Percentiles rank a stretch among this genome's conserved stretches.
phyloP scores from a whole-genome alignment of 2,113 vertebrate genomes.

The Parotia lawesii region DNA sequence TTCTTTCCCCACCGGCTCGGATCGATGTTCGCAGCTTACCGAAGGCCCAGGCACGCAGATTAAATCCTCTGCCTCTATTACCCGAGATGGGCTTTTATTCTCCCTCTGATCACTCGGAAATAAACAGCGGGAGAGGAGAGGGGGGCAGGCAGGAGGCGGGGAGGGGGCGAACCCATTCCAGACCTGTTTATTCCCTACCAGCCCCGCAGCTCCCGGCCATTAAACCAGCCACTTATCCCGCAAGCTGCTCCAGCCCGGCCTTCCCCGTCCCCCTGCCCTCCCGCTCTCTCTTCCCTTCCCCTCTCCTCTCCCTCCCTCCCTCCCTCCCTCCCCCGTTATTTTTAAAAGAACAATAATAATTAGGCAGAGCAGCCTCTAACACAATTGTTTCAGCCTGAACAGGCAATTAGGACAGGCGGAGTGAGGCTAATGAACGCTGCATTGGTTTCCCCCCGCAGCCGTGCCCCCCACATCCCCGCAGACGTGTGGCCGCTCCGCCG shows the following conservation, averaged over 20 bases:
- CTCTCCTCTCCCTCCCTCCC: neutral
- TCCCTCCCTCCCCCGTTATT: conserved; percentile 19
- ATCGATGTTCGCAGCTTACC: conserved; percentile 58
- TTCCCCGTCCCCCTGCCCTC: neutral
- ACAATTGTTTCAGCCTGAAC: conserved; percentile 71
- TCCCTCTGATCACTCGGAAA: conserved; percentile 52
- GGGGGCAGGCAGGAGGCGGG: neutral
- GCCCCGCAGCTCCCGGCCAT: neutral
- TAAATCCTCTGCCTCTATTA: conserved; percentile 61
- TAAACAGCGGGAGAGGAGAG: neutral
- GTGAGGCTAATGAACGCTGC: conserved; percentile 66
- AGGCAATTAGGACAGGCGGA: conserved; percentile 72
- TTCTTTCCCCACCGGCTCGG: conserved; percentile 45
- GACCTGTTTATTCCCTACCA: conserved; percentile 24
- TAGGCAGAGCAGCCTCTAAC: conserved; percentile 71
- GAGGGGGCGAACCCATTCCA: neutral
- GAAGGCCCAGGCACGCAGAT: conserved; percentile 46
- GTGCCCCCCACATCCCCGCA: neutral
- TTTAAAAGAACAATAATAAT: conserved; percentile 69
- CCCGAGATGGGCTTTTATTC: conserved; percentile 53
- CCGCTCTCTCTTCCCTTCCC: neutral
- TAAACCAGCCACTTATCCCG: conserved; percentile 32
- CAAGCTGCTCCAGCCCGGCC: neutral
- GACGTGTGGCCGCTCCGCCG: neutral
- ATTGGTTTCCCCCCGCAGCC: neutral